phyloP scores from a whole-genome alignment of 2,888 invertebrate genomes.

The Protula sp. region DNA sequence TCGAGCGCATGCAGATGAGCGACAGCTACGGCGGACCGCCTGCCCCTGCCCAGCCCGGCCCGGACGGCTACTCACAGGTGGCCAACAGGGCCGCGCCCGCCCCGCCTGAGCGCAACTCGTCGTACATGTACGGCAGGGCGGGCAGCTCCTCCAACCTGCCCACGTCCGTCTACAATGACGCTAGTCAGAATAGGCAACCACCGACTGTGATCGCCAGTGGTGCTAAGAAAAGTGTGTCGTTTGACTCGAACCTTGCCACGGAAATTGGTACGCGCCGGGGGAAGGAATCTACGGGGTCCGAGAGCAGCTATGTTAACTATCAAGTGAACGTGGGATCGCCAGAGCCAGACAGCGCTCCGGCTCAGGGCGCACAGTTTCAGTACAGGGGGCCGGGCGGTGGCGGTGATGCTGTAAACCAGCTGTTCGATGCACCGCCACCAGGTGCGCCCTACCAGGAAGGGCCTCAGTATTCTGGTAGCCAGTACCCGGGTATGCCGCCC shows the following conservation, averaged over 20 bases:
- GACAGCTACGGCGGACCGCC: neutral
- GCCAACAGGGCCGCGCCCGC: constrained; percentile 54
- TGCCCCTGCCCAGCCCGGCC: neutral
- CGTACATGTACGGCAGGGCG: constrained; percentile 72
- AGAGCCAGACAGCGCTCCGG: too few species aligned
- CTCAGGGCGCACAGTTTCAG: too few species aligned
- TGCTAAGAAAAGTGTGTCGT: constrained; percentile 53
- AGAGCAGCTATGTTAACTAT: constrained; percentile 6
- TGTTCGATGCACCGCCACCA: neutral
- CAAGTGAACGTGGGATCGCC: neutral
- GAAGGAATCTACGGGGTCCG: constrained; percentile 23
- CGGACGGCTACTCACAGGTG: too few species aligned
- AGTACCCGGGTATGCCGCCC: neutral
- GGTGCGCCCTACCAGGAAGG: neutral
- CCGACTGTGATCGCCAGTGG: neutral
- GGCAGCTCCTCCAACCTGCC: constrained; percentile 4
- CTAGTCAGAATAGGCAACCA: neutral
- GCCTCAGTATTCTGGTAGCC: neutral
- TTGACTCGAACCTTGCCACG: constrained; percentile 52
- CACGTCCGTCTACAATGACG: neutral
- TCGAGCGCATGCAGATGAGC: neutral
- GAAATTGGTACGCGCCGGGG: constrained; percentile 35
- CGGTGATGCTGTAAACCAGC: neutral
- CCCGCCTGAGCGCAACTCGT: constrained; percentile 83
- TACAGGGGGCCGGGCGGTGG: neutral